These are phyloP conservation scores for Acomys russatus DNA, from an alignment of 2,797 vertebrate species.

Conservation along the genomic window DNA sequence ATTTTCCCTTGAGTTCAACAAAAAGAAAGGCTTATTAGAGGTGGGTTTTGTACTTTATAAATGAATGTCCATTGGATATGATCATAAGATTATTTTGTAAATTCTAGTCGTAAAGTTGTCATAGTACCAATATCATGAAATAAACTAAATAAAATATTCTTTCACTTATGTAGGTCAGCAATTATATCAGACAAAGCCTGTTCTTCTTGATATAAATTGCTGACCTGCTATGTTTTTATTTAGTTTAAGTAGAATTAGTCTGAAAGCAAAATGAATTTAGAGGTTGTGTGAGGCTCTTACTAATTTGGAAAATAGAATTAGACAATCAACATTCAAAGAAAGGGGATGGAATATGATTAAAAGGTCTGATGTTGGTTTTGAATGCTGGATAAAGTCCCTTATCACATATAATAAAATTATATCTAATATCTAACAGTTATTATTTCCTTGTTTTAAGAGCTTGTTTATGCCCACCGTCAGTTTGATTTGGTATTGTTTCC, in stretches of 20 bases:
- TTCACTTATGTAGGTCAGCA: not conserved
- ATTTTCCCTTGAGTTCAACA: not conserved
- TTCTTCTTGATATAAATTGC: not conserved
- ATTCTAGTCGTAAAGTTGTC: not conserved
- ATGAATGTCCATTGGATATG: not conserved
- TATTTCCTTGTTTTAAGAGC: too few species aligned
- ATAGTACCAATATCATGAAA: not conserved
- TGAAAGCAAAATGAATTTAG: not conserved
- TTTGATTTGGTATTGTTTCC: too few species aligned
- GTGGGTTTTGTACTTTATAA: not conserved
- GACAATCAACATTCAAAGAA: not conserved
- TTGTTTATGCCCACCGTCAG: too few species aligned
- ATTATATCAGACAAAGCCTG: not conserved
- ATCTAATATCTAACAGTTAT: too few species aligned
- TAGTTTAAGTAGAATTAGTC: conserved; percentile 8
- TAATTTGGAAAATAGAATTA: conserved; percentile 26
- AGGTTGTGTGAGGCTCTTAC: not conserved
- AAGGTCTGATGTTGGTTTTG: not conserved
- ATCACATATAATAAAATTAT: too few species aligned
- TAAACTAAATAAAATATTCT: not conserved
- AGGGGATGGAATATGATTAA: not conserved
- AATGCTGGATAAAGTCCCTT: too few species aligned
- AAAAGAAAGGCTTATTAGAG: not conserved
- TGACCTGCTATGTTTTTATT: not conserved
- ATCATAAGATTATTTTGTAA: not conserved